These are phyloP conservation scores for Ornithoptera priamus DNA, from an alignment of 2,888 invertebrate genomes.

Conservation along the genomic window DNA sequence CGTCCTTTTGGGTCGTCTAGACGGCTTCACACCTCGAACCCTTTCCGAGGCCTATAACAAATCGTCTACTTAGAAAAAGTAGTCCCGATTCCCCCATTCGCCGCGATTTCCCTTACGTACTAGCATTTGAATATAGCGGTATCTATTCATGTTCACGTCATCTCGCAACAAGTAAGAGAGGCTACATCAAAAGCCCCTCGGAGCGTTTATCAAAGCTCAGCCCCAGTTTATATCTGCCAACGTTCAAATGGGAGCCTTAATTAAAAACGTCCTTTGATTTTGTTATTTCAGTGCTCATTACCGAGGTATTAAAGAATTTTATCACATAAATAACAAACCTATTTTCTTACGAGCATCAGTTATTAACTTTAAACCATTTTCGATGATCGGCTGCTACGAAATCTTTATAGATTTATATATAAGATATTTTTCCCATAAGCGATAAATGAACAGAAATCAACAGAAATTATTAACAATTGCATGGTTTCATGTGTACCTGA, in stretches of 20 bases:
- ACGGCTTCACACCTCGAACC: slow-evolving; percentile 75
- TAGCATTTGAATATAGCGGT: slow-evolving; percentile 2
- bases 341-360: neutral
- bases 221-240: slow-evolving; percentile 18
- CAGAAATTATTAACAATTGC: too few relatives aligned
- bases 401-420: too few relatives aligned
- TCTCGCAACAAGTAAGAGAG: slow-evolving; percentile 3
- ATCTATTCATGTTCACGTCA: slow-evolving; percentile 12
- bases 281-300: slow-evolving; percentile 3
- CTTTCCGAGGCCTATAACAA: slow-evolving; percentile 61
- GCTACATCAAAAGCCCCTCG: slow-evolving; percentile 19
- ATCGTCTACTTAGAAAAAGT: slow-evolving; percentile 44
- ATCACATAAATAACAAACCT: neutral
- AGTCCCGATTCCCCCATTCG: neutral
- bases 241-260: slow-evolving; percentile 18
- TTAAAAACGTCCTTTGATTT: slow-evolving; percentile 17
- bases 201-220: slow-evolving; percentile 13
- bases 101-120: slow-evolving; percentile 13
- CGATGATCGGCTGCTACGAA: neutral
- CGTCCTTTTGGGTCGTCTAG: slow-evolving; percentile 76
- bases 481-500: too few relatives aligned
- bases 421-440: too few relatives aligned
- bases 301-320: slow-evolving; percentile 3
- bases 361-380: neutral
- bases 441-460: too few relatives aligned